Evolutionary conservation across 2,888 invertebrate species (phyloP), one percentile per base, ranked within the genome.

Genomic region (Leptarthrus brevirostris): DNA sequence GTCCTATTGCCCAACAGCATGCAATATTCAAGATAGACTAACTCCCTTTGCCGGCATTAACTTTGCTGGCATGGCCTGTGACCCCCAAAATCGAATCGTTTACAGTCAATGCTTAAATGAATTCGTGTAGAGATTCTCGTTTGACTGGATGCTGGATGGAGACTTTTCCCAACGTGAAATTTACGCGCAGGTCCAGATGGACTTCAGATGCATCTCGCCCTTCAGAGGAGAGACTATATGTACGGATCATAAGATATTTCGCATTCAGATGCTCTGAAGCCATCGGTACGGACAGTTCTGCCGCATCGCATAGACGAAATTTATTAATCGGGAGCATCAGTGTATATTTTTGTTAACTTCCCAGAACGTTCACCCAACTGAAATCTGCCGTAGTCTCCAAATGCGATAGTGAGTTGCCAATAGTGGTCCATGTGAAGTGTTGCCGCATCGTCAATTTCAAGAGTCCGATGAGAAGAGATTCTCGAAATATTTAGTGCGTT

Each of bases 181-280:
- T n/a, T 18, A 8, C 1, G 69, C 69, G 69, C 69, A 69, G 12
- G 69, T 69, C 34, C 18, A 24, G 14, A 34, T 52, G 20, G 22
- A 22, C 44, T 24, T 44, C 34, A 22, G 30, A 52, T 69, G 52
- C 49, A 52, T 69, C 52, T 61, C 36, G 34, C 26, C 20, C 18
- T 24, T 14, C 18, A 30, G 52, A 69, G 44, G 69, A 69, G 69
- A 69, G 52, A 18, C 18, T 71, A 56, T 71, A 71, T 56, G 53
- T 16, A 20, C 22, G 56, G 71, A 56, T 44, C 22, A 56, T n/a
- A 36, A 26, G 24, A 71, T 24, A 14, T 44, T 71, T 54, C n/a
- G 16, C 18, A 34, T 14, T 56, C 56, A 71, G 71, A 71, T 54
- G 71, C 54, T 71, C 24, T 18, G 44, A 54, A 56, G 56, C 52